These are phyloP conservation scores for Pterophyllum scalare DNA, from an alignment of 2,113 vertebrate species.

Conservation along the genomic window DNA sequence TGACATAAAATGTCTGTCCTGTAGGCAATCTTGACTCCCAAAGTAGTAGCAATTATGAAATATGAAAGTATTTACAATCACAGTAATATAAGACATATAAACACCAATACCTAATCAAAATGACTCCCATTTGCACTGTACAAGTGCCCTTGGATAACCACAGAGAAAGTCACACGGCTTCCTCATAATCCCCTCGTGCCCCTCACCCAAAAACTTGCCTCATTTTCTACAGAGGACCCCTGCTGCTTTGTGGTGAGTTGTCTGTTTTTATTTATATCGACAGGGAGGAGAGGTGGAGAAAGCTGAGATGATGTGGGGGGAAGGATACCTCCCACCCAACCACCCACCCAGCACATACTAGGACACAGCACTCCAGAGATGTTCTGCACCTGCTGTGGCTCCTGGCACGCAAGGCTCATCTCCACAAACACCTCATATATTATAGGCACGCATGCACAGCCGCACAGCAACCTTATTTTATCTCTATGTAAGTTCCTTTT, in stretches of 20 bases:
- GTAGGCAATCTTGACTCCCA: no score
- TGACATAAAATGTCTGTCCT: not conserved
- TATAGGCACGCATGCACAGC: constrained; percentile 27
- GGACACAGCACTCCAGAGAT: constrained; percentile 65
- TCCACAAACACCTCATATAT: constrained; percentile 68
- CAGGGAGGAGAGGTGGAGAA: constrained; percentile 64
- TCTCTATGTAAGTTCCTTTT: not conserved
- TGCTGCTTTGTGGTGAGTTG: constrained; percentile 54
- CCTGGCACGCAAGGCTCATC: constrained; percentile 69
- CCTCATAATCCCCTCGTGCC: not conserved
- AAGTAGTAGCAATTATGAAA: not conserved
- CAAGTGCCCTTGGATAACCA: constrained; percentile 28
- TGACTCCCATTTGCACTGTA: not conserved
- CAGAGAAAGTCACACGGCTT: not conserved
- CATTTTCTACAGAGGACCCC: constrained; percentile 32
- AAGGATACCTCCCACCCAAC: constrained; percentile 24
- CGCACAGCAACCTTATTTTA: constrained; percentile 7
- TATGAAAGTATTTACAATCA: not conserved
- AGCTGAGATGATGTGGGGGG: constrained; percentile 61
- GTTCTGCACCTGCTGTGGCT: constrained; percentile 69
- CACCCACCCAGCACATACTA: constrained; percentile 59
- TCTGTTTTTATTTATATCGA: constrained; percentile 75
- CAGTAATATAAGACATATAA: not conserved
- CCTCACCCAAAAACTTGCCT: constrained; percentile 2
- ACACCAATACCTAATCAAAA: not conserved